phyloP scores from a whole-genome alignment of 2,113 vertebrate genomes.

The Nettapus auritus region DNA sequence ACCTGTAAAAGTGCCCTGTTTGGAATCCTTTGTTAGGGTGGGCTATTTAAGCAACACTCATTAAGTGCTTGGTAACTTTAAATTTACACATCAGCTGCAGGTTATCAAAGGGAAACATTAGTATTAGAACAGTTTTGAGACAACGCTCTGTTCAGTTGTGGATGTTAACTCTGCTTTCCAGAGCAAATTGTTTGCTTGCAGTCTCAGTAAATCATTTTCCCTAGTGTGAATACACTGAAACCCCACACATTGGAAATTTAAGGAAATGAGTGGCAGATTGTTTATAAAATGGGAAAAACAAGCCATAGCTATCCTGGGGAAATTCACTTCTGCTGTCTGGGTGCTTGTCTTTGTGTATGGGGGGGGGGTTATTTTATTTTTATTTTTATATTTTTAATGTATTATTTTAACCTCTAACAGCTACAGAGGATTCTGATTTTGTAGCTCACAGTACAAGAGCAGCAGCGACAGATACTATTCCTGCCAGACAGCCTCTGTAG shows the following conservation, averaged over 20 bases:
- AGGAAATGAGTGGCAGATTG: not conserved
- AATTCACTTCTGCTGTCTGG: not conserved
- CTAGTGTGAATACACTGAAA: not conserved
- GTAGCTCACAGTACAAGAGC: not conserved
- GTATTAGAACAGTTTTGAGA: not conserved
- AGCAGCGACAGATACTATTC: not conserved
- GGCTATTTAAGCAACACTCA: not conserved
- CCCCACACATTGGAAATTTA: not conserved
- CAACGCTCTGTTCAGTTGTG: not conserved
- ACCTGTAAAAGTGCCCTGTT: not conserved
- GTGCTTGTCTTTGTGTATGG: not conserved
- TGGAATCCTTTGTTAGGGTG: fast-evolving
- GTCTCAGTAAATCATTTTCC: not conserved
- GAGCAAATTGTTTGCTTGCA: not conserved
- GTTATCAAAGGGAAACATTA: not conserved
- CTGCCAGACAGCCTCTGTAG: not conserved
- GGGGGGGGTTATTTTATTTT: too few species aligned
- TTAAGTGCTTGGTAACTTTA: not conserved
- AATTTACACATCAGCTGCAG: not conserved
- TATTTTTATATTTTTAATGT: not conserved
- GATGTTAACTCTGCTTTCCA: not conserved
- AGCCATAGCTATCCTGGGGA: not conserved
- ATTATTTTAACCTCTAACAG: not conserved
- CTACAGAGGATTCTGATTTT: not conserved
- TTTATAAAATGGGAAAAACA: not conserved